phyloP scores from a whole-genome alignment of 1,140 invertebrate species.

The Delia radicum region DNA sequence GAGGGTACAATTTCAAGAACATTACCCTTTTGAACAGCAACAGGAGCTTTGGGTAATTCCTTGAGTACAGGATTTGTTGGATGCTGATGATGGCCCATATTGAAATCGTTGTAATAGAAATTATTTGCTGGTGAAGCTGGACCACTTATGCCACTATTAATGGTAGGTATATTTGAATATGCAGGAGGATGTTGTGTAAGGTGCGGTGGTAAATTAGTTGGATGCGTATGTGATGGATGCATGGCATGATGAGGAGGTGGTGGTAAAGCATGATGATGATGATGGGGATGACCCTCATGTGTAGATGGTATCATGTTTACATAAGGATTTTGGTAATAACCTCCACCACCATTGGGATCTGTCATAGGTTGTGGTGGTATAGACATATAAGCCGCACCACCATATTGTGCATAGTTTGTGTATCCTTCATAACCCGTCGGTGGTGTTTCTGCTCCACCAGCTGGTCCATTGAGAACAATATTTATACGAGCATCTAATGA shows the following conservation, averaged over 20 bases:
- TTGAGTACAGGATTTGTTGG: slow-evolving; percentile 30
- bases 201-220: background rate
- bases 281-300: background rate
- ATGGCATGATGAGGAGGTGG: background rate
- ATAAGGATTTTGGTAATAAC: slow-evolving; percentile 40
- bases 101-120: slow-evolving; percentile 28
- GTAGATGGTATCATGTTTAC: slow-evolving; percentile 1
- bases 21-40: slow-evolving; percentile 52
- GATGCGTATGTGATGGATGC: background rate
- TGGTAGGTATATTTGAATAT: slow-evolving; percentile 26
- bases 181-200: background rate
- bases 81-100: slow-evolving; percentile 9
- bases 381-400: slow-evolving; percentile 42
- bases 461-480: slow-evolving; percentile 25
- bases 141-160: background rate
- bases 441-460: background rate
- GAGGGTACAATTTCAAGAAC: slow-evolving; percentile 50
- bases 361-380: slow-evolving; percentile 27
- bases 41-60: slow-evolving; percentile 38
- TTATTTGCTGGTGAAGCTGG: slow-evolving; percentile 5
- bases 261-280: background rate
- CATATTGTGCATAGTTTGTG: slow-evolving; percentile 32
- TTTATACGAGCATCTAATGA: slow-evolving; percentile 31
- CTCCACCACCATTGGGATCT: slow-evolving; percentile 22
- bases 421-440: slow-evolving; percentile 35